A percentile compares a stretch with the other conserved stretches of the same genome.
Conservation (phyloP, 2,797 vertebrate species). For the Tokudaia tokunoshimensis region DNA sequence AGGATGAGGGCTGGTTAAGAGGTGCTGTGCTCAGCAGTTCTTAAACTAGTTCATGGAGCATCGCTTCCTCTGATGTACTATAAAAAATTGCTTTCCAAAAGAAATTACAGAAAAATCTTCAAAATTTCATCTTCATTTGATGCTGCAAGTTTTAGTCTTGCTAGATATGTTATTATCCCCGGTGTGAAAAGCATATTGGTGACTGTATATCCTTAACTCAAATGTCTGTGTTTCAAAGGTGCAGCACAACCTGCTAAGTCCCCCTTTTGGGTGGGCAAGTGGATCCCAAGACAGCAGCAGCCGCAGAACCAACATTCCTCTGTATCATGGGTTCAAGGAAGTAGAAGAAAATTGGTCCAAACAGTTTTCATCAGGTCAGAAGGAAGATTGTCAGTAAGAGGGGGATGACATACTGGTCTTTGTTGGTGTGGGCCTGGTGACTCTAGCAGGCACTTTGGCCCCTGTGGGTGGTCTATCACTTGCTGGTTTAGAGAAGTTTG, state of each 20-base stretch:
- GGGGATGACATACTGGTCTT: neutral
- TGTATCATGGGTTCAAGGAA: slow-evolving; percentile 98
- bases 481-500: neutral
- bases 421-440: neutral
- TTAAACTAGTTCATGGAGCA: neutral
- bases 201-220: neutral
- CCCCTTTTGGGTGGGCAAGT: slow-evolving; percentile 92
- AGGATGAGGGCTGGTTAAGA: neutral
- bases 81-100: slow-evolving; percentile 27
- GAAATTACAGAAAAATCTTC: slow-evolving; percentile 23
- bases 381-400: neutral
- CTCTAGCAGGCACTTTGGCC: neutral
- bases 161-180: neutral
- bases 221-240: slow-evolving; percentile 89
- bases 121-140: slow-evolving; percentile 28
- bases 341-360: slow-evolving; percentile 99
- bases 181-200: neutral
- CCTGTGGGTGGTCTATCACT: neutral
- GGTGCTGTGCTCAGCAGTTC: neutral
- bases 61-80: neutral
- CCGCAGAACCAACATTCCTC: slow-evolving; percentile 89
- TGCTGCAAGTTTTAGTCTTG: neutral
- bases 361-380: slow-evolving; percentile 95
- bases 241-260: slow-evolving; percentile 97
- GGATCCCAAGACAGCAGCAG: slow-evolving; percentile 92